A percentile compares a stretch with the other conserved stretches of the same genome.
phyloP scores from a whole-genome alignment of 2,797 vertebrate genomes.

The Decapterus maruadsi region DNA sequence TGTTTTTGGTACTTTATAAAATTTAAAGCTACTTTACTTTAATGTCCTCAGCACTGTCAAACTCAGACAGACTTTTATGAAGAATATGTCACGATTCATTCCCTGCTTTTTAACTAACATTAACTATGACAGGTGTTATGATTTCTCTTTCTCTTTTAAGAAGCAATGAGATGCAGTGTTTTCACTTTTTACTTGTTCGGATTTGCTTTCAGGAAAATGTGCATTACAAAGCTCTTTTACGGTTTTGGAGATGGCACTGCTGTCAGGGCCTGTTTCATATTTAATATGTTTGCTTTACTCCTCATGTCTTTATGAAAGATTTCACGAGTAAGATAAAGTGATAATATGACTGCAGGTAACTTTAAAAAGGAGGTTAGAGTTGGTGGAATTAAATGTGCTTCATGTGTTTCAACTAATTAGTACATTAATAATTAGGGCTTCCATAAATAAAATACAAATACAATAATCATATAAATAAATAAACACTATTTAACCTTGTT shows the following conservation, averaged over 20 bases:
- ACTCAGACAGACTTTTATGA: constrained; percentile 15
- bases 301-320: constrained; percentile 10
- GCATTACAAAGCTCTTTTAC: constrained; percentile 12
- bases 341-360: not conserved
- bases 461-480: not conserved
- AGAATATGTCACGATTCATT: constrained; percentile 35
- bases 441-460: no score
- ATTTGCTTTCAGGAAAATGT: constrained; percentile 24
- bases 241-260: not conserved
- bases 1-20: constrained; percentile 15
- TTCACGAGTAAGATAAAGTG: not conserved
- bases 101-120: constrained; percentile 19
- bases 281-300: constrained; percentile 18
- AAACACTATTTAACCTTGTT: not conserved
- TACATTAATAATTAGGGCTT: no score
- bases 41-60: constrained; percentile 11
- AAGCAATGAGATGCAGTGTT: constrained; percentile 1
- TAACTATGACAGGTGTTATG: constrained; percentile 25
- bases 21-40: constrained; percentile 37
- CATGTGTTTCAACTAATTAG: not conserved
- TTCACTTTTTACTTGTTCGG: not conserved
- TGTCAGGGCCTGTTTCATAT: constrained; percentile 47
- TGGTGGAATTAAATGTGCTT: not conserved
- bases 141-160: constrained; percentile 29
- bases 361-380: not conserved